These are phyloP conservation scores for Apodemus sylvaticus DNA, from an alignment of 2,113 vertebrate species.

Conservation along the genomic window DNA sequence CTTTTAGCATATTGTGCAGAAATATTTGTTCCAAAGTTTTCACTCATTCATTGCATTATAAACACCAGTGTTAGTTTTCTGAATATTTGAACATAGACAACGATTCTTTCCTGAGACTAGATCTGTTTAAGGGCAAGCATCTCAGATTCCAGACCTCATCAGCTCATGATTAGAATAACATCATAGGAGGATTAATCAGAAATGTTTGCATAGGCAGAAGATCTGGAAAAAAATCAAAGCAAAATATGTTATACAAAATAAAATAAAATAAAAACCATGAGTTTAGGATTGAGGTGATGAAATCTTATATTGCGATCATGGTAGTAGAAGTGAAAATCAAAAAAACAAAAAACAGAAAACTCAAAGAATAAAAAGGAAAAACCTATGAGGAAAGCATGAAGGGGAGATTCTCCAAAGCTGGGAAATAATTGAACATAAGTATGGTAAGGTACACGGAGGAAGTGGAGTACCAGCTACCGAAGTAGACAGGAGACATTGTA, in stretches of 20 bases:
- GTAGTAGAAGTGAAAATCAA: background rate
- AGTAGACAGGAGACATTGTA: background rate
- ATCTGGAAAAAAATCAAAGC: slow-evolving; percentile 24
- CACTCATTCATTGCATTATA: slow-evolving; percentile 11
- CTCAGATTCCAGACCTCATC: slow-evolving; percentile 42
- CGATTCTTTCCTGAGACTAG: background rate
- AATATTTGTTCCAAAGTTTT: slow-evolving; percentile 26
- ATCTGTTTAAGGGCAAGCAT: slow-evolving; percentile 3
- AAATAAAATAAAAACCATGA: background rate
- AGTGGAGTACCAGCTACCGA: background rate
- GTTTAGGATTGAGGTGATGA: background rate
- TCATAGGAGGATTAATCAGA: slow-evolving; percentile 46
- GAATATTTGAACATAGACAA: background rate
- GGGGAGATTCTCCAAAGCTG: background rate
- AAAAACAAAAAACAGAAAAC: background rate
- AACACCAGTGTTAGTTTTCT: background rate
- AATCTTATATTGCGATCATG: background rate
- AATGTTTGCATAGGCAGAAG: background rate
- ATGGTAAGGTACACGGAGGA: background rate
- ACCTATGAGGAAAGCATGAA: background rate
- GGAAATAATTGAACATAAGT: background rate
- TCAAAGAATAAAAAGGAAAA: background rate
- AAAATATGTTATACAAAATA: background rate
- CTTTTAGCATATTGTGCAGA: background rate
- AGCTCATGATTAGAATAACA: slow-evolving; percentile 18